A percentile compares a stretch with the other conserved stretches of the same genome.
Conservation (phyloP, 2,797 vertebrate species). For the Notamacropus eugenii region DNA sequence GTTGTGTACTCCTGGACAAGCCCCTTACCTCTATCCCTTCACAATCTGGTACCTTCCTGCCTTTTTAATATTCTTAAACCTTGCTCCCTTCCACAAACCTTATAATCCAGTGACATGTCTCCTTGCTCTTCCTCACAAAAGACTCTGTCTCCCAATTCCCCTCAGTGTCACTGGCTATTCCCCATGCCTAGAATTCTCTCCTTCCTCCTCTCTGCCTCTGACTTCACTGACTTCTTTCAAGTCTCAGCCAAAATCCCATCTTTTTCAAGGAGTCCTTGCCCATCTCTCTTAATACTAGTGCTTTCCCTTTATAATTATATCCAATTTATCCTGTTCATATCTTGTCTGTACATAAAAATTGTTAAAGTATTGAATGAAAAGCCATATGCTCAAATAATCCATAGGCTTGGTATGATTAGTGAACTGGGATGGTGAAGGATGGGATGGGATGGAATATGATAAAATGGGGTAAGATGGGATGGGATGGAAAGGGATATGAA, state of each 20-base stretch:
- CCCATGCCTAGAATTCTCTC: not conserved
- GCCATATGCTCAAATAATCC: not conserved
- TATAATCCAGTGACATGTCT: not conserved
- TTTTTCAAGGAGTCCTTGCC: not conserved
- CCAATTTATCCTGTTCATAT: not conserved
- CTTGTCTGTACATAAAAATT: not conserved
- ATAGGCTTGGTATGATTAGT: not conserved
- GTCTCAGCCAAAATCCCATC: not conserved
- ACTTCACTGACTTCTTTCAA: not conserved
- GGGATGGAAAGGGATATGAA: too few relatives aligned
- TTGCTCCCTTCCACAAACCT: not conserved
- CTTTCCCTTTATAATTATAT: not conserved
- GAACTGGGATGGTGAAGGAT: not conserved
- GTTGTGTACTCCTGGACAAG: not conserved
- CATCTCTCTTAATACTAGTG: not conserved
- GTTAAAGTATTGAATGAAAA: not conserved
- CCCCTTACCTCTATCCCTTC: not conserved
- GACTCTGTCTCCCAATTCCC: not conserved
- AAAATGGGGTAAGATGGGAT: too few relatives aligned
- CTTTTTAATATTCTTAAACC: not conserved
- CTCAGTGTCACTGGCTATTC: not conserved
- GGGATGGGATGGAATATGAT: too few relatives aligned
- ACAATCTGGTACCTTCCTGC: not conserved
- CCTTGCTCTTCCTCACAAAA: not conserved
- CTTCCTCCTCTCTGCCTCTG: not conserved